Base-by-base conservation (phyloP, 2,888 invertebrate genomes). In the Crocallis elinguaria region DNA sequence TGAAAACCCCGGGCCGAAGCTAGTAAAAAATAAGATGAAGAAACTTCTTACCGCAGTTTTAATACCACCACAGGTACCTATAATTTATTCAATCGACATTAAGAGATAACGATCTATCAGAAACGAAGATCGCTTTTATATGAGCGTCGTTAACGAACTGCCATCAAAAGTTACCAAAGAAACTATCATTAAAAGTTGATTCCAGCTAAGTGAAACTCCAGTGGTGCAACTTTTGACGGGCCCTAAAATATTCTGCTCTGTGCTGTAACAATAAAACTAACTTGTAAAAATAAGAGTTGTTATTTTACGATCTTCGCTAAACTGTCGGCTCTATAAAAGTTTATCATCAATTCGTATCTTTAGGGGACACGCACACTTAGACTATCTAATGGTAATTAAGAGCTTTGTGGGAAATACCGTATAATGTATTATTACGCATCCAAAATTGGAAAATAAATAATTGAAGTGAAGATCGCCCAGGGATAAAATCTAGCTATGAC, bases 321-420 rank as follows among this genome's bases (percentile, higher is more conserved):
- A 84, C 79, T 84, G 82, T 83, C 78, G 78, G 77, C 79, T 74
- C 80, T 75, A 85, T 86, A 84, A 82, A 84, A 79, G 79, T 82
- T 84, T 85, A 82, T 84, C 81, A 77, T 73, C 79, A 79, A 80
- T 79, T 79, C 75, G 72, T 66, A 71, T 64, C 60, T 64, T 71
- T 63, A 73, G 68, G 67, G 56, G 49, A 64, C 54, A 66, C 6
- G 23, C 19, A 48, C 37, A 53, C 41, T 23, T 16, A 9, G 29
- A 29, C 1, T 0, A 5, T n/a, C 11, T 4, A 11, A n/a, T 11
- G 7, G 3, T 6, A 8, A 8, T 23, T 23, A 23, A 1, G 23
- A 23, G 23, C 23, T 23, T n/a, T n/a, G n/a, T n/a, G n/a, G n/a
- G n/a, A n/a, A n/a, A n/a, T n/a, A n/a, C n/a, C n/a, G n/a, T n/a